Percentiles rank a stretch among this genome's conserved stretches.
Conservation (phyloP, 1,140 invertebrate species). For the Drosophila baimaii region DNA sequence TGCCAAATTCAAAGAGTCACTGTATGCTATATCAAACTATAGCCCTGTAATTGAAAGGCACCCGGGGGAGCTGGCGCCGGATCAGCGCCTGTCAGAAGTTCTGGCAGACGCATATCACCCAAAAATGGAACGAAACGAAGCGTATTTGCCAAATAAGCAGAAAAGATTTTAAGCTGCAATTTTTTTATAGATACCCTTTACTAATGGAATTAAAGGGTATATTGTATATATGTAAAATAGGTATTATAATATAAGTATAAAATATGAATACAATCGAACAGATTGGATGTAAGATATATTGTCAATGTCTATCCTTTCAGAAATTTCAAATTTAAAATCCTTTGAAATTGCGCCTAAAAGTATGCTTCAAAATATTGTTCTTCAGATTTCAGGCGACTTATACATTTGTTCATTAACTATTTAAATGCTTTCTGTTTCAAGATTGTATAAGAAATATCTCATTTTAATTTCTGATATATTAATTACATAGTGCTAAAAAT, state of each 20-base stretch:
- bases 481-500: too few relatives aligned
- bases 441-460: too few relatives aligned
- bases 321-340: not conserved
- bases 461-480: too few relatives aligned
- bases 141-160: slow-evolving; percentile 36
- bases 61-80: slow-evolving; percentile 18
- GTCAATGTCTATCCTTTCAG: too few relatives aligned
- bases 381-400: too few relatives aligned
- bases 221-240: not conserved
- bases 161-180: slow-evolving; percentile 40
- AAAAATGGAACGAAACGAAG: slow-evolving; percentile 12
- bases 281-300: too few relatives aligned
- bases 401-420: too few relatives aligned
- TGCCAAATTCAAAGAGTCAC: slow-evolving; percentile 35
- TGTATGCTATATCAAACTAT: slow-evolving; percentile 6
- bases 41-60: slow-evolving; percentile 25
- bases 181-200: not conserved
- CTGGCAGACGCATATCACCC: slow-evolving; percentile 43
- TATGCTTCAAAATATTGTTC: too few relatives aligned
- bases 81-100: slow-evolving; percentile 37
- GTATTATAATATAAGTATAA: not conserved
- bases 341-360: too few relatives aligned
- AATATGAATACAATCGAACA: too few relatives aligned
- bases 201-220: not conserved
- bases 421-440: too few relatives aligned